phyloP scores from a whole-genome alignment of 2,888 invertebrate species.

The Drosophila rubida region DNA sequence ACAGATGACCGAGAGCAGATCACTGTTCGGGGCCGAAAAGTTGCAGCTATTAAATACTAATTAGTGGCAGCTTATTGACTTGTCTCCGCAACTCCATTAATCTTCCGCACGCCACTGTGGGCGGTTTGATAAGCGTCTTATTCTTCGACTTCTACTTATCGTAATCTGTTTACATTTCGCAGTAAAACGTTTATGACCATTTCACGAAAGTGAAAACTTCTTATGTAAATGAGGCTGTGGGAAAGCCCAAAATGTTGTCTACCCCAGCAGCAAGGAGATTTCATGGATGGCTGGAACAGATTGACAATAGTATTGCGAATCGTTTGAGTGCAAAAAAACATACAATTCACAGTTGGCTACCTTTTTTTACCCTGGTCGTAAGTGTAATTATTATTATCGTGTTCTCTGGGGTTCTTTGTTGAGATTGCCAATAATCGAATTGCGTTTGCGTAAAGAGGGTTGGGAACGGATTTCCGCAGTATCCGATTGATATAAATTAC shows the following conservation, averaged over 20 bases:
- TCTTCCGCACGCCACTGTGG: slow-evolving; percentile 44
- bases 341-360: slow-evolving; percentile 67
- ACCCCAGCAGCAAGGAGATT: slow-evolving; percentile 34
- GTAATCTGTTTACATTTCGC: slow-evolving; percentile 5
- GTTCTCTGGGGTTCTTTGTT: slow-evolving; percentile 38
- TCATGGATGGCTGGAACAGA: slow-evolving; percentile 28
- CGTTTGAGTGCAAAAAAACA: slow-evolving; percentile 38
- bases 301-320: slow-evolving; percentile 36
- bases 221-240: slow-evolving; percentile 35
- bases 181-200: slow-evolving; percentile 13
- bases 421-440: slow-evolving; percentile 54
- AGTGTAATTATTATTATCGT: slow-evolving; percentile 44
- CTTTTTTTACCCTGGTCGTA: slow-evolving; percentile 38
- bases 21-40: slow-evolving; percentile 9
- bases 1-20: slow-evolving; percentile 39
- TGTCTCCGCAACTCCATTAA: slow-evolving; percentile 56
- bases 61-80: slow-evolving; percentile 64
- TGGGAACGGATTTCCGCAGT: slow-evolving; percentile 72
- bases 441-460: slow-evolving; percentile 57
- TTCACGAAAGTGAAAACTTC: slow-evolving; percentile 33
- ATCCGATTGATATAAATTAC: slow-evolving; percentile 71
- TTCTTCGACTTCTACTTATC: neutral
- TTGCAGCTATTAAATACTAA: slow-evolving; percentile 66
- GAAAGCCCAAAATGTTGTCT: slow-evolving; percentile 7
- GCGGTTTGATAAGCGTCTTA: slow-evolving; percentile 58